A percentile compares a stretch with the other conserved stretches of the same genome.
These are phyloP conservation scores for Calephelis nemesis DNA, from an alignment of 1,140 invertebrate species.

Conservation along the genomic window DNA sequence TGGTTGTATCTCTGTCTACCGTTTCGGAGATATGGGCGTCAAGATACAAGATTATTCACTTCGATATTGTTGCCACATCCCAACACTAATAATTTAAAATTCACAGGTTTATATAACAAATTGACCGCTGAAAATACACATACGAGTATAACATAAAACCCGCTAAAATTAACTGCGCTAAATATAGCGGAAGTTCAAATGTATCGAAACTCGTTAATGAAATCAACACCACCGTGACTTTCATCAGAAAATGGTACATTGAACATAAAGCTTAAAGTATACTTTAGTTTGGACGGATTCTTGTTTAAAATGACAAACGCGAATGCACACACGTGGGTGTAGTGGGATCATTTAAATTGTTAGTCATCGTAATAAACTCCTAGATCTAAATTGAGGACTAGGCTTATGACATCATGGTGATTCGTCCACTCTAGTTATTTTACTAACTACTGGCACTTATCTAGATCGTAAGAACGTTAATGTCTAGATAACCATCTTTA, in stretches of 20 bases:
- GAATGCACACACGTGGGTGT: conserved; percentile 59
- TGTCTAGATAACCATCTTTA: too few relatives aligned
- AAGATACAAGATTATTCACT: too few relatives aligned
- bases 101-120: neutral
- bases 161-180: conserved; percentile 2
- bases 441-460: neutral
- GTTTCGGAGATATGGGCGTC: too few relatives aligned
- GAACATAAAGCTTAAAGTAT: conserved; percentile 9
- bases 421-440: conserved; percentile 28
- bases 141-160: conserved; percentile 8
- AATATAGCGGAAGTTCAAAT: conserved; percentile 7
- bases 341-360: conserved; percentile 51
- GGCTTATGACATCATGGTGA: conserved; percentile 47
- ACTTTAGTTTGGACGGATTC: conserved; percentile 21
- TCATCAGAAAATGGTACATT: conserved; percentile 8
- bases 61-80: neutral
- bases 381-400: conserved; percentile 60
- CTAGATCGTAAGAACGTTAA: too few relatives aligned
- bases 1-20: too few relatives aligned
- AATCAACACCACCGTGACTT: neutral
- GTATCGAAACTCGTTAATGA: conserved; percentile 13
- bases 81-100: neutral
- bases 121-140: conserved; percentile 1
- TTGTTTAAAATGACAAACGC: conserved; percentile 55
- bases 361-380: conserved; percentile 68